Percentiles rank a stretch among this genome's conserved stretches.
These are phyloP conservation scores for Azemiops feae DNA, from an alignment of 2,113 vertebrate genomes.

Conservation along the genomic window DNA sequence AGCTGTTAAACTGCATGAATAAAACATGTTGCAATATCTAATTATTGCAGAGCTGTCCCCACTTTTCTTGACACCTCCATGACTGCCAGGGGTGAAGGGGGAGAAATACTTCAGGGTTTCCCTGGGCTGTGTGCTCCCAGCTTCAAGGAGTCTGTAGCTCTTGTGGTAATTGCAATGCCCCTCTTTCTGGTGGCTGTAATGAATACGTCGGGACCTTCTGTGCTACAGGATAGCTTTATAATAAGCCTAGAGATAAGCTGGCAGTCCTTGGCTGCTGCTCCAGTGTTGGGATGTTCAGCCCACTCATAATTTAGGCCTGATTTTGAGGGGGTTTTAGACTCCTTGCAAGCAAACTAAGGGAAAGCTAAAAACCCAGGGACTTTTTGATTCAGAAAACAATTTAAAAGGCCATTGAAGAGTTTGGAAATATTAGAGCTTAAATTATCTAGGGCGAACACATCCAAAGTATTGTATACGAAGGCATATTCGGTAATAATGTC, in stretches of 20 bases:
- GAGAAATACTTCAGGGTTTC: background rate
- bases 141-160: background rate
- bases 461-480: background rate
- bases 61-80: background rate
- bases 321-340: background rate
- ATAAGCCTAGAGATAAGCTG: background rate
- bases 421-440: background rate
- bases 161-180: background rate
- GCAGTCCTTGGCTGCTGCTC: background rate
- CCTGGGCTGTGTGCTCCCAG: background rate
- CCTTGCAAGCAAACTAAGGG: background rate
- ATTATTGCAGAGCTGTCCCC: background rate
- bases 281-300: background rate
- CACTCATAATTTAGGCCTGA: background rate
- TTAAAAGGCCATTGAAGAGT: no score
- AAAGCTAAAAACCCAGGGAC: background rate
- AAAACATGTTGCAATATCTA: constrained; percentile 5
- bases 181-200: background rate
- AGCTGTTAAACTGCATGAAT: constrained; percentile 1
- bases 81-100: background rate
- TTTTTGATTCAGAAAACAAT: background rate
- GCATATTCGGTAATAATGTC: background rate
- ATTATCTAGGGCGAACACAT: background rate
- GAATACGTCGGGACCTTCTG: background rate
- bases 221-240: background rate